phyloP scores from a whole-genome alignment of 2,888 invertebrate genomes.

The Pegoplata infirma region DNA sequence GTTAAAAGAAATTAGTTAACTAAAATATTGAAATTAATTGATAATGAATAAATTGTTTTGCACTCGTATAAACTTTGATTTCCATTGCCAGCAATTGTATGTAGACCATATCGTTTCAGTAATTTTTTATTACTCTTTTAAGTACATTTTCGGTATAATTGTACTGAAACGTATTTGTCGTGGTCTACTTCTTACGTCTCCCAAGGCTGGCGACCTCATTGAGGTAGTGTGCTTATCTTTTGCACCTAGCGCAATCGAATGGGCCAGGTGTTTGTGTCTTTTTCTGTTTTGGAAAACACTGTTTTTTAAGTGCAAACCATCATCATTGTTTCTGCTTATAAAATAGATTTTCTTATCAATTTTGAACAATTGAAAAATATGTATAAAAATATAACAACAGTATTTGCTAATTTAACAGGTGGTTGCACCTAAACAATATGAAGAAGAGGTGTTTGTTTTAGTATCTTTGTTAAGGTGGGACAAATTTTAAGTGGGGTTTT shows the following conservation, averaged over 20 bases:
- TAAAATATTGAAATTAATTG: no score
- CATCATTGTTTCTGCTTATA: conserved; percentile 6
- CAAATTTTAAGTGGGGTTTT: neutral
- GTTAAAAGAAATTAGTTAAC: no score
- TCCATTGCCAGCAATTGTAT: no score
- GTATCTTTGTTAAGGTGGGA: no score
- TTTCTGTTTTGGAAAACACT: conserved; percentile 6
- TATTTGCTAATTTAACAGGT: conserved; percentile 42
- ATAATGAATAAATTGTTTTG: no score
- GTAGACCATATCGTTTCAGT: no score
- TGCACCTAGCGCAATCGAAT: neutral
- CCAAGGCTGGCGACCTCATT: conserved; percentile 12
- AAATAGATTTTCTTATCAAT: conserved; percentile 52
- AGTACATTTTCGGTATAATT: conserved; percentile 40
- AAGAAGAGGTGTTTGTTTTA: neutral
- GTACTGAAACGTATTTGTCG: conserved; percentile 9
- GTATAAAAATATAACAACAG: neutral
- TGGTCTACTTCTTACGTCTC: neutral
- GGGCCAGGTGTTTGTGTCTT: conserved; percentile 31
- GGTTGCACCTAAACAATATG: conserved; percentile 47
- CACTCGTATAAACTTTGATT: no score
- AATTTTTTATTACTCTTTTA: neutral
- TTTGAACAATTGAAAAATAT: conserved; percentile 5
- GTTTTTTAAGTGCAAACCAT: conserved; percentile 32
- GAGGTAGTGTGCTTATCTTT: conserved; percentile 35